A percentile compares a stretch with the other conserved stretches of the same genome.
Evolutionary conservation across 2,113 vertebrate genomes (phyloP).

Genomic region (Brienomyrus longianalis): DNA sequence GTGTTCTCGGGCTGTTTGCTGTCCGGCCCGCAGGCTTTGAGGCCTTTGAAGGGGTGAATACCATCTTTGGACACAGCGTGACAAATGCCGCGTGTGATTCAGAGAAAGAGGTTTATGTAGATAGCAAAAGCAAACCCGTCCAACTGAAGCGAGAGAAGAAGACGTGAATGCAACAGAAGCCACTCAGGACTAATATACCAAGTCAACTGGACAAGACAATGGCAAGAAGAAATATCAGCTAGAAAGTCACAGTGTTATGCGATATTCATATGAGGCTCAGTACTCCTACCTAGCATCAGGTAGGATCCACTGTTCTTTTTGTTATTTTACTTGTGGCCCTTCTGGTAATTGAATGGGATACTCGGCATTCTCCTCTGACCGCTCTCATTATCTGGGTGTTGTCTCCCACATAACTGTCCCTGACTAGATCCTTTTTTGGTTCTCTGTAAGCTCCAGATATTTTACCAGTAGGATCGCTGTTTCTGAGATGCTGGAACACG

Average conservation of each 20-base stretch:
- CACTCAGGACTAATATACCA: not conserved
- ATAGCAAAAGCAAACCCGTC: not conserved
- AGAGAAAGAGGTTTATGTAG: slow-evolving; percentile 38
- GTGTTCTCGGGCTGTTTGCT: slow-evolving; percentile 94
- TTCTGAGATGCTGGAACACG: not conserved
- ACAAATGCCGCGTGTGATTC: slow-evolving; percentile 59
- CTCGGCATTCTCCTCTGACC: not conserved
- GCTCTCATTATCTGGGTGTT: not conserved
- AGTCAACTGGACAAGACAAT: not conserved
- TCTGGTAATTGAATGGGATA: not conserved
- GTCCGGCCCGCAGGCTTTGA: slow-evolving; percentile 91
- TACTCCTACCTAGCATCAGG: not conserved
- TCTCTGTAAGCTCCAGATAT: not conserved
- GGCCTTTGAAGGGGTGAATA: slow-evolving; percentile 99
- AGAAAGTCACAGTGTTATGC: slow-evolving; percentile 24
- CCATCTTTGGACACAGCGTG: slow-evolving; percentile 95
- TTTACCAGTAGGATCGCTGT: not conserved
- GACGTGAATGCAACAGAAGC: not conserved
- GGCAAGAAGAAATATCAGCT: not conserved
- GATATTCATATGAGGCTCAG: not conserved
- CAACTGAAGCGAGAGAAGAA: not conserved
- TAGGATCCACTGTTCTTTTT: not conserved
- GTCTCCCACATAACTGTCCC: not conserved
- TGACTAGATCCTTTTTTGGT: not conserved
- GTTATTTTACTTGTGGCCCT: not conserved